A percentile compares a stretch with the other conserved stretches of the same genome.
These are phyloP conservation scores for Gastracanthus pulcherrimus DNA, from an alignment of 2,888 invertebrate species.

Conservation along the genomic window DNA sequence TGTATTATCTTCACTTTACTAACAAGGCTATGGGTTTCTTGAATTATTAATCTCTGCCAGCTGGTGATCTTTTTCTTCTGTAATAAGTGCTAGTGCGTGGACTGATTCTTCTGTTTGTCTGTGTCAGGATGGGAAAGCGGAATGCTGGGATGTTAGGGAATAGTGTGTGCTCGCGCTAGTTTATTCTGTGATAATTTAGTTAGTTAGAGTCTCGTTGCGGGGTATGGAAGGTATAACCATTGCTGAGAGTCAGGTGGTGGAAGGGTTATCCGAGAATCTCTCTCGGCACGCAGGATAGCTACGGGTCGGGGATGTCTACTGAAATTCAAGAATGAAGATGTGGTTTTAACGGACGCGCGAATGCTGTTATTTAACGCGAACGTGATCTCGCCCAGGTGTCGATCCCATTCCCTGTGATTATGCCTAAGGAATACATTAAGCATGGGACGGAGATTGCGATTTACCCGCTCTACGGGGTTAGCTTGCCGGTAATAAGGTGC, in stretches of 20 bases:
- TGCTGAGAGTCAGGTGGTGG: not conserved
- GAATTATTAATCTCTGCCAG: no score
- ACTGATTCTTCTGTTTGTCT: no score
- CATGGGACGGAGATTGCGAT: conserved; percentile 60
- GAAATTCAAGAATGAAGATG: conserved; percentile 59
- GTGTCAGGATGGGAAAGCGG: no score
- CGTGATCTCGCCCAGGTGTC: conserved; percentile 21
- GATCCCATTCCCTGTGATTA: conserved; percentile 51
- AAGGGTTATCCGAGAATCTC: not conserved
- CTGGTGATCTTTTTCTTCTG: no score
- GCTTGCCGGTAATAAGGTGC: conserved; percentile 61
- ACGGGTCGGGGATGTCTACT: conserved; percentile 44
- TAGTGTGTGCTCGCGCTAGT: no score
- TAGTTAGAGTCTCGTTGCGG: no score
- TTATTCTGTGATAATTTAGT: no score
- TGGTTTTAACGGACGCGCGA: conserved; percentile 51
- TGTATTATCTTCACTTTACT: no score
- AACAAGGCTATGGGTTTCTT: no score
- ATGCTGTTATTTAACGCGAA: no score
- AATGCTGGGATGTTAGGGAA: no score
- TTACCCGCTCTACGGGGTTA: conserved; percentile 61
- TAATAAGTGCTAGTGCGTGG: no score
- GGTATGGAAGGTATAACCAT: conserved; percentile 32
- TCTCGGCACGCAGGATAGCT: not conserved
- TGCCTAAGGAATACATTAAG: conserved; percentile 29